Percentiles rank a stretch among this genome's conserved stretches.
Conservation (phyloP, 2,797 vertebrate species). For the Lerista edwardsae region DNA sequence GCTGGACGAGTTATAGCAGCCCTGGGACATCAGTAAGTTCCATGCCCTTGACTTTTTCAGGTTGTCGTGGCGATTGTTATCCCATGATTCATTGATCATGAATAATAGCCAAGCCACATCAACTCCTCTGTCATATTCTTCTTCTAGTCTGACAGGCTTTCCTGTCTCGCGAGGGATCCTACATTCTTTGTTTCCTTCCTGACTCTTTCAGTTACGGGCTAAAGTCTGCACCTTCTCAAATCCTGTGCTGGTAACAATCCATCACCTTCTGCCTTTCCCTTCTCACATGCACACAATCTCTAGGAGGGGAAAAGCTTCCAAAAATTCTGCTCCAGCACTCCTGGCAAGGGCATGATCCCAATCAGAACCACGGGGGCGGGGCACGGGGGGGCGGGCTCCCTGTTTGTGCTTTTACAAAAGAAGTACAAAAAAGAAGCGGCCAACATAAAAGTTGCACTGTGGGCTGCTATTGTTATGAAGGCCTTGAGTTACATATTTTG, state of each 20-base stretch:
- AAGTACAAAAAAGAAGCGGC: no score
- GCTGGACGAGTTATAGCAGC: background rate
- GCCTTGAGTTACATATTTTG: background rate
- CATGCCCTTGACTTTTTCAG: conserved; percentile 10
- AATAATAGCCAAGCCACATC: conserved; percentile 19
- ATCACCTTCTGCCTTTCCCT: background rate
- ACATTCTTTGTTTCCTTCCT: conserved; percentile 10
- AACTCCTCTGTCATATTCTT: background rate
- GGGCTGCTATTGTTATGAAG: background rate
- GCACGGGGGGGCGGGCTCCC: no score
- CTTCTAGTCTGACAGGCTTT: background rate
- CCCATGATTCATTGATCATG: conserved; percentile 11
- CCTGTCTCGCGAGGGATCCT: background rate
- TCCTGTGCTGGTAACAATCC: background rate
- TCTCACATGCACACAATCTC: no score
- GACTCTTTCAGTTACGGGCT: background rate
- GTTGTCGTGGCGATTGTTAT: conserved; percentile 28
- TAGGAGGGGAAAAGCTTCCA: no score
- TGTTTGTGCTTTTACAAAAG: no score
- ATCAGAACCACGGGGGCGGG: no score
- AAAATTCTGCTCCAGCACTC: no score
- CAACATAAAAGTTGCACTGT: background rate
- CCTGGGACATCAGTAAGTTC: conserved; percentile 5
- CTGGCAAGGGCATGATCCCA: no score
- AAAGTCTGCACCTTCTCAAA: conserved; percentile 12